Percentiles rank a stretch among this genome's conserved stretches.
Conservation (phyloP, 2,113 vertebrate genomes). For the Penelope pileata region DNA sequence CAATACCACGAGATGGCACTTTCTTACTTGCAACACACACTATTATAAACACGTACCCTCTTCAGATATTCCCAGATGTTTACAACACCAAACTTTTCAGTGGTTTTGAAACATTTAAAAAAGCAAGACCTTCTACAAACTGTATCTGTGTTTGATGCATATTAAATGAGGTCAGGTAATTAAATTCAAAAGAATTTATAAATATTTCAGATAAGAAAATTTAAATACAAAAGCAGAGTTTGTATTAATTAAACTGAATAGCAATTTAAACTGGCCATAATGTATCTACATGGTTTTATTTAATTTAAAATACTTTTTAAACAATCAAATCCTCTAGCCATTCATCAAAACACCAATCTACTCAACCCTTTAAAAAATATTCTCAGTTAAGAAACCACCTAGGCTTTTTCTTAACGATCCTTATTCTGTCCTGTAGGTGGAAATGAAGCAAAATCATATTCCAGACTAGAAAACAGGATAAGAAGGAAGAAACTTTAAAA, state of each 20-base stretch:
- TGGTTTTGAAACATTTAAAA: slow-evolving; percentile 79
- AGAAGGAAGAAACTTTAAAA: slow-evolving; percentile 73
- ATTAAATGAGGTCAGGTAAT: slow-evolving; percentile 82
- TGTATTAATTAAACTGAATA: slow-evolving; percentile 78
- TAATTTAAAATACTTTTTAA: slow-evolving; percentile 74
- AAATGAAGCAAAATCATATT: slow-evolving; percentile 67
- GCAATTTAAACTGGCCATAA: slow-evolving; percentile 68
- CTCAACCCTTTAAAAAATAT: slow-evolving; percentile 55
- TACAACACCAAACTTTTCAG: slow-evolving; percentile 53
- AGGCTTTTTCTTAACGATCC: slow-evolving; percentile 45
- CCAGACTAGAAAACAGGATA: slow-evolving; percentile 75
- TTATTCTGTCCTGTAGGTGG: slow-evolving; percentile 59
- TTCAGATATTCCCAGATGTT: slow-evolving; percentile 74
- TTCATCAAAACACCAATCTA: slow-evolving; percentile 62
- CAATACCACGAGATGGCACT: slow-evolving; percentile 85
- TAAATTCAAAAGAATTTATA: slow-evolving; percentile 84
- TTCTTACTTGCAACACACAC: slow-evolving; percentile 79
- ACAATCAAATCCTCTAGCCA: slow-evolving; percentile 65
- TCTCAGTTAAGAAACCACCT: slow-evolving; percentile 61
- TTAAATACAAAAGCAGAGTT: slow-evolving; percentile 84
- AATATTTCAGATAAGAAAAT: slow-evolving; percentile 85
- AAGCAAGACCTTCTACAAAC: slow-evolving; percentile 81
- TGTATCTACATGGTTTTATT: slow-evolving; percentile 73
- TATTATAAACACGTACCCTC: slow-evolving; percentile 77
- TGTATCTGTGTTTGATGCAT: slow-evolving; percentile 73